phyloP scores from a whole-genome alignment of 2,113 vertebrate species.

The Erpornis zantholeuca region DNA sequence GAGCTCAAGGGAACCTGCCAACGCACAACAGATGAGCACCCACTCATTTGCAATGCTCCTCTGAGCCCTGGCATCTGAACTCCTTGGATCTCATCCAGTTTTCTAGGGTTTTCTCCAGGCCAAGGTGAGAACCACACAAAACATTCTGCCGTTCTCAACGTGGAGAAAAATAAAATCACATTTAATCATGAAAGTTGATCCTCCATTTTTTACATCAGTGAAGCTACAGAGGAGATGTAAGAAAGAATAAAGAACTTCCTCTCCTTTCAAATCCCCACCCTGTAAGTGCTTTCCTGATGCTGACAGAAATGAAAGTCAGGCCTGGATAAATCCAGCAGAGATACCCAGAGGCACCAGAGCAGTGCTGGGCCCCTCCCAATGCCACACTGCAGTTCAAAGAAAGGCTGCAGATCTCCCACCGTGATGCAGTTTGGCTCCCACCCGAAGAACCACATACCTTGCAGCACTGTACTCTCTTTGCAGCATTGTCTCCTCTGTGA shows the following conservation, averaged over 20 bases:
- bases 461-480: not conserved
- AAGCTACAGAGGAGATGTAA: not conserved
- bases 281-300: not conserved
- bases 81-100: not conserved
- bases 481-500: not conserved
- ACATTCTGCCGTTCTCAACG: not conserved
- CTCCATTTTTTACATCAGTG: not conserved
- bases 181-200: not conserved
- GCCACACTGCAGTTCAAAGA: not conserved
- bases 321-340: not conserved
- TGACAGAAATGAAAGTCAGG: slow-evolving; percentile 27
- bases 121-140: not conserved
- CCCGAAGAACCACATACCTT: not conserved
- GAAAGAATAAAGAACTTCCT: not conserved
- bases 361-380: not conserved
- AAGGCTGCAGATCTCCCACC: not conserved
- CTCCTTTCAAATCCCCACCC: not conserved
- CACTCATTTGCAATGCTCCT: not conserved
- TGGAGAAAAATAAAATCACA: not conserved
- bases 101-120: not conserved
- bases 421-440: not conserved
- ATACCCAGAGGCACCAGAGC: slow-evolving; percentile 1
- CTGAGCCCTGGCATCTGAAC: not conserved
- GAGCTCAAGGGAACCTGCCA: not conserved
- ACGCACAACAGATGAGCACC: not conserved